Evolutionary conservation across 2,113 vertebrate species (phyloP).

Genomic region (Calypte anna): DNA sequence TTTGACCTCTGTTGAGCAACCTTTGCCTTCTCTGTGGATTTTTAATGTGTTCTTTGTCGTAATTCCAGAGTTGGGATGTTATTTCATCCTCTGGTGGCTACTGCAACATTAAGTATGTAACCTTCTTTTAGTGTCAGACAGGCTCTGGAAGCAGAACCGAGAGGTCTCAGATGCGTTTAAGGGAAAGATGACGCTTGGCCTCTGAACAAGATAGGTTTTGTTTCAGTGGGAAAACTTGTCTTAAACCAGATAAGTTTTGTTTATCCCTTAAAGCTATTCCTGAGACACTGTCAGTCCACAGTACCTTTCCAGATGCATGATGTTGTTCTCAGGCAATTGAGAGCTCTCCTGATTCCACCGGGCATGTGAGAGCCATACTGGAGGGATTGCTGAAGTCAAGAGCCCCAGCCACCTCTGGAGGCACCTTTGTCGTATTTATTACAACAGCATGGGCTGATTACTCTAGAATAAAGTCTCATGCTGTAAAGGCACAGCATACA

Average conservation of each 20-base stretch:
- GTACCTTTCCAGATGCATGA: background rate
- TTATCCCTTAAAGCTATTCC: background rate
- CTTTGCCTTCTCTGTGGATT: constrained; percentile 27
- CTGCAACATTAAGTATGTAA: constrained; percentile 41
- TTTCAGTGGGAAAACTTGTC: constrained; percentile 50
- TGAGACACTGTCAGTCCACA: background rate
- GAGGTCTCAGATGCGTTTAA: background rate
- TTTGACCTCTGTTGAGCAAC: constrained; percentile 21
- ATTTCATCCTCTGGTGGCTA: constrained; percentile 55
- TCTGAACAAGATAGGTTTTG: background rate
- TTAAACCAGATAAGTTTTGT: background rate
- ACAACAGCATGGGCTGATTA: background rate
- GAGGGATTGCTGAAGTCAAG: background rate
- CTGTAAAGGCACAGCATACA: background rate
- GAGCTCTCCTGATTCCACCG: background rate
- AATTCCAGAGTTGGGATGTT: constrained; percentile 21
- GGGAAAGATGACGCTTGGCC: constrained; percentile 27
- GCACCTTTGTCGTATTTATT: background rate
- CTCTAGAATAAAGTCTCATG: background rate
- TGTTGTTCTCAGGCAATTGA: background rate
- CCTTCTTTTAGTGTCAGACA: background rate
- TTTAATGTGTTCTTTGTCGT: constrained; percentile 53
- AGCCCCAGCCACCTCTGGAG: background rate
- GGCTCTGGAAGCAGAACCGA: background rate
- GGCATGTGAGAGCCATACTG: background rate